Base-by-base conservation (phyloP, 2,113 vertebrate genomes). In the Tor tambroides region DNA sequence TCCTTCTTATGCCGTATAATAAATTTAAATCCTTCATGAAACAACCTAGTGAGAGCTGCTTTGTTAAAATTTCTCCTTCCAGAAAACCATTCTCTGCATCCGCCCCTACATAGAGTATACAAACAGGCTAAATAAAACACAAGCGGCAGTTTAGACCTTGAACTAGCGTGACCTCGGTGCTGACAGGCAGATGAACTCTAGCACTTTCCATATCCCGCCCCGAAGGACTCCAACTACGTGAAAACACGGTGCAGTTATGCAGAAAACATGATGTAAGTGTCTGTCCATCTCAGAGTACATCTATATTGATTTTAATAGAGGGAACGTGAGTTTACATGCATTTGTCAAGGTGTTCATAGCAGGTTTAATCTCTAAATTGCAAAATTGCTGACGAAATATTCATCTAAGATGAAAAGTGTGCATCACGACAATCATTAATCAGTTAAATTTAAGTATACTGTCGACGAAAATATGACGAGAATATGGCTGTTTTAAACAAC, bases 201-300 rank as follows among this genome's bases (percentile, higher is more conserved):
- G 51, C 89, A 87, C 84, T 91, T 89, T 90, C 82, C 91, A 89
- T 90, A 90, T 92, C 92, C 90, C 88, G 87, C 92, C 88, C 89
- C 86, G 90, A 93, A 92, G 91, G 91, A 91, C 90, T 91, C 88
- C 90, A 91, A 93, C 91, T 85, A 93, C 90, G 93, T 94, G 92
- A 93, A 92, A 94, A 92, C 91, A 93, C 87, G 91, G 88, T 81
- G 92, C 91, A 92, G 67, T 86, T 90, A 89, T 90, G 92, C 87
- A 82, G 90, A 94, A 92, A 91, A 92, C 91, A 91, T 91, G 92
- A 91, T 89, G 91, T 90, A 93, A 88, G 92, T 93, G 92, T 92
- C 89, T 89, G 80, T 82, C 90, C 85, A 89, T 86, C 90, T 92
- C 90, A 90, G 87, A 88, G 79, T 77, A 76, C 43, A 54, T 89